phyloP scores from a whole-genome alignment of 2,113 vertebrate genomes.

The Perognathus longimembris region DNA sequence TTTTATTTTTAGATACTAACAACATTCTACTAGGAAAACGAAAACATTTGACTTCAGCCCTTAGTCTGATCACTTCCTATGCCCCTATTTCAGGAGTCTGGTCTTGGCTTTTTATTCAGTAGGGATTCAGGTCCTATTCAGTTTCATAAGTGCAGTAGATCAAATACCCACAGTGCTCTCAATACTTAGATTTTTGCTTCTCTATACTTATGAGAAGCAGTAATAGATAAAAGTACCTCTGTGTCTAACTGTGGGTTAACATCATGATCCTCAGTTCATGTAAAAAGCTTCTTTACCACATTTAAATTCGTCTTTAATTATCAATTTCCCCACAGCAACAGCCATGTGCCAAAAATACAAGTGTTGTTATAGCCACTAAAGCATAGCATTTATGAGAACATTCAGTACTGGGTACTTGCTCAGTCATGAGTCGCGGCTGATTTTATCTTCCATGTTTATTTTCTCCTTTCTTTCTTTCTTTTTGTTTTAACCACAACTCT shows the following conservation, averaged over 20 bases:
- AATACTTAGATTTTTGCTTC: neutral
- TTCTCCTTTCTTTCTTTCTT: neutral
- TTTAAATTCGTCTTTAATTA: constrained; percentile 41
- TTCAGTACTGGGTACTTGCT: neutral
- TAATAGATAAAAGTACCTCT: neutral
- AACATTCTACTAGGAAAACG: neutral
- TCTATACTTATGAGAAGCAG: neutral
- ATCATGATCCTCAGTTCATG: neutral
- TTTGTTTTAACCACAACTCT: neutral
- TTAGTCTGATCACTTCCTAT: neutral
- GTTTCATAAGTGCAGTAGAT: neutral
- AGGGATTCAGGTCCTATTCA: neutral
- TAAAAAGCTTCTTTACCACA: constrained; percentile 1
- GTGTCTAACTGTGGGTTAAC: neutral
- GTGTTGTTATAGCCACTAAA: neutral
- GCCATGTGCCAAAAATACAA: neutral
- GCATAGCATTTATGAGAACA: neutral
- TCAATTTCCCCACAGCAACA: neutral
- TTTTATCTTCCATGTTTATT: neutral
- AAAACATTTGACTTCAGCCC: neutral
- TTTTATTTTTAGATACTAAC: constrained; percentile 3
- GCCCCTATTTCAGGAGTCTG: neutral
- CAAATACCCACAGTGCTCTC: neutral
- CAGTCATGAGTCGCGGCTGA: neutral
- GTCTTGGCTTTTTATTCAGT: constrained; percentile 10